Evolutionary conservation across 2,113 vertebrate species (phyloP), one percentile per base, ranked within the genome.

Genomic region (Shinisaurus crocodilurus): DNA sequence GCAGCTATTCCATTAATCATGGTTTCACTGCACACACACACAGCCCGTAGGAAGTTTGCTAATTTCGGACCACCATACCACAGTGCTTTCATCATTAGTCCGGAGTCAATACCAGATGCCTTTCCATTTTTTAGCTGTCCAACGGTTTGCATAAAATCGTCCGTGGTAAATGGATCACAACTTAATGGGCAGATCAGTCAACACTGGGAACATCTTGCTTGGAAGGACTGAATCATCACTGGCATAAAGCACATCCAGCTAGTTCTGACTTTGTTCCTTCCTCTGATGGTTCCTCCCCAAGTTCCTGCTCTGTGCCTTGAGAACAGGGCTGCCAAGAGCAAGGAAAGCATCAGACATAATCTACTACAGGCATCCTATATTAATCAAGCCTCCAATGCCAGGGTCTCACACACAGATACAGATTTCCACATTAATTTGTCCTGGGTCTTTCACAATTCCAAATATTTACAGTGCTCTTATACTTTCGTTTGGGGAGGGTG

Each of bases 101-200:
- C 80, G 18, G 48, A 89, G 88, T 89, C 88, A 82, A 89, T 82
- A 89, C 88, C 88, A 82, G 79, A 82, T 89, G 88, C 79, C 79
- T 89, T 45, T 32, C 88, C 79, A 60, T 82, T 89, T 89, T 82
- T 82, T 89, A 89, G 79, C 88, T 82, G 67, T 60, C 65, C 79
- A 89, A 82, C 48, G 5, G 77, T 82, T 89, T 82, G 88, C 88
- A 40, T 43, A n/a, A 81, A 82, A 79, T 72, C 48, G 37, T 82
- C 48, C 20, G 12, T 72, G 67, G 79, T 89, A 72, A 82, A 82
- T 72, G 48, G 79, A 89, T 74, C 79, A 82, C 88, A 74, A 6
- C 48, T 54, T 88, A 82, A 74, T 82, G n/a, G 79, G n/a, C 79
- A 89, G 79, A 80, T 69, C 79, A 72, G 34, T 70, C 76, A 88